phyloP scores from a whole-genome alignment of 64 coral and sea anemone species.

The Montipora capricornis region DNA sequence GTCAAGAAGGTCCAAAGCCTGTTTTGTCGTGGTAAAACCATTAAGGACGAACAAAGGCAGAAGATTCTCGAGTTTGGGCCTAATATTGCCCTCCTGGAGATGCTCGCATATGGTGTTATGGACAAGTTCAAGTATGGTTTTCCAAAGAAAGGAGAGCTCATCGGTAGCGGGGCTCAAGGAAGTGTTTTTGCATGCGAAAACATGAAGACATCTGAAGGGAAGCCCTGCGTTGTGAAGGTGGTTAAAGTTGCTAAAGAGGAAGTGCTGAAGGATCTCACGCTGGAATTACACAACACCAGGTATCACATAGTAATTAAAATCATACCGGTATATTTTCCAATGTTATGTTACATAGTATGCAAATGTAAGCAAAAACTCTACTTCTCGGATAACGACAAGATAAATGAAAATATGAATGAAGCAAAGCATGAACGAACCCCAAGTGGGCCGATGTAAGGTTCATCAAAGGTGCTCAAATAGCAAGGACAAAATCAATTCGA shows the following conservation, averaged over 20 bases:
- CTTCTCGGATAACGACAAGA: no score
- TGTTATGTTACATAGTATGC: no score
- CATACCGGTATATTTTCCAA: no score
- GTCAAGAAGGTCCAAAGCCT: constrained; percentile 33
- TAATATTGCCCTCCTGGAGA: constrained; percentile 63
- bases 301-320: neutral
- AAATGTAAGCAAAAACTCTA: no score
- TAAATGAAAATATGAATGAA: no score
- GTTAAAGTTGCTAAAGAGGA: constrained; percentile 34
- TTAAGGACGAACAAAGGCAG: constrained; percentile 58
- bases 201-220: constrained; percentile 46
- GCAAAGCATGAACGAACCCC: no score
- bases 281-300: constrained; percentile 72
- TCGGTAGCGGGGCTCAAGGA: constrained; percentile 62
- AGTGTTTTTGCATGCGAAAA: constrained; percentile 56
- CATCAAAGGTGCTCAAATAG: no score
- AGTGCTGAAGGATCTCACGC: constrained; percentile 58
- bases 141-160: constrained; percentile 35
- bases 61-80: constrained; percentile 60
- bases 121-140: constrained; percentile 50
- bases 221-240: constrained; percentile 70
- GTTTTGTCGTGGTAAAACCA: constrained; percentile 46
- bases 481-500: no score
- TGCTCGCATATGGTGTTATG: constrained; percentile 52
- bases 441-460: no score